A percentile compares a stretch with the other conserved stretches of the same genome.
Conservation (phyloP, 2,888 invertebrate species). For the Drosophila koepferae region DNA sequence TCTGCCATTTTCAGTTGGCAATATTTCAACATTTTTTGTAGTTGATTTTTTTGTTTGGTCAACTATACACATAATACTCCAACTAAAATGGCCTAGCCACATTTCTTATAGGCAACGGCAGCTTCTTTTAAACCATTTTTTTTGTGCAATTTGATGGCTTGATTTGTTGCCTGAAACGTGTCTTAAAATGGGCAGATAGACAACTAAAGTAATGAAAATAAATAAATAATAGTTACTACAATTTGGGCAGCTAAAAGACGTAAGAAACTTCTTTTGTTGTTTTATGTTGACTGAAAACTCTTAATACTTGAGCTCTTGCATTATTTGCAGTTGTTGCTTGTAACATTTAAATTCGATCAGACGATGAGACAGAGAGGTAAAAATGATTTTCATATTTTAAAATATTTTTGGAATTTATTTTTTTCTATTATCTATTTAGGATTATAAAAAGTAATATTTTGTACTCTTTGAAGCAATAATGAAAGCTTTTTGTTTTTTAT, state of each 20-base stretch:
- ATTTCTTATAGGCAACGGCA: conserved; percentile 45
- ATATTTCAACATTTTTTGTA: conserved; percentile 53
- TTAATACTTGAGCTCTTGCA: not conserved
- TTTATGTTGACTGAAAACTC: not conserved
- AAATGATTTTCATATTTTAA: not conserved
- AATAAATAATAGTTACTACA: not conserved
- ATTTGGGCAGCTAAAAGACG: not conserved
- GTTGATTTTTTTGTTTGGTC: conserved; percentile 4
- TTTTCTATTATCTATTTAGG: not conserved
- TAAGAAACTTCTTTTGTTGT: conserved; percentile 3
- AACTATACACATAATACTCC: conserved; percentile 33
- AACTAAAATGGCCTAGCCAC: conserved; percentile 46
- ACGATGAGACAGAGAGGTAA: too few species aligned
- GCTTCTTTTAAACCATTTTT: not conserved
- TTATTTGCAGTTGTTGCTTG: not conserved
- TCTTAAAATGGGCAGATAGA: conserved; percentile 14
- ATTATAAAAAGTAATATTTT: not conserved
- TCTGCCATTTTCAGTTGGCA: conserved; percentile 45
- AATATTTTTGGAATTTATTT: not conserved
- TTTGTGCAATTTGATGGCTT: conserved; percentile 52
- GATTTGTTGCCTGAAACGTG: conserved; percentile 35
- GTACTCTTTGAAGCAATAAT: not conserved
- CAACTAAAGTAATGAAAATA: not conserved
- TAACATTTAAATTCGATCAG: not conserved
- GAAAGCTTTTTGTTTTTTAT: not conserved